Conservation (phyloP, 1,140 invertebrate species). For the Drosophila pseudoobscura region DNA sequence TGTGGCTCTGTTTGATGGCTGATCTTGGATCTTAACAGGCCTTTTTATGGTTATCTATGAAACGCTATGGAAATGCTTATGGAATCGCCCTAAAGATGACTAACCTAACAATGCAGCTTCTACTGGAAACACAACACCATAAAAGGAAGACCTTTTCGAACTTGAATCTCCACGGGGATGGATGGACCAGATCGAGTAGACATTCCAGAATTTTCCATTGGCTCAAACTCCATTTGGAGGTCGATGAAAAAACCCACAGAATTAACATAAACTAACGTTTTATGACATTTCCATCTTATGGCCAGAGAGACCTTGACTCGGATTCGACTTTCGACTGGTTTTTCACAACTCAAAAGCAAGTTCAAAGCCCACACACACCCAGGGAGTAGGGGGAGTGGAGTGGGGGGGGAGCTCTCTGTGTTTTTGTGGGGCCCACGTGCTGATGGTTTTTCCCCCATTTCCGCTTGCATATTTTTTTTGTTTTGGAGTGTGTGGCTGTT, state of each 20-base stretch:
- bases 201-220: slow-evolving; percentile 21
- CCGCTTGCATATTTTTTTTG: slow-evolving; percentile 50
- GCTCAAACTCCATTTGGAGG: too few relatives aligned
- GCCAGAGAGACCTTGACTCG: slow-evolving; percentile 55
- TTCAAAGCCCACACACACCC: slow-evolving; percentile 39
- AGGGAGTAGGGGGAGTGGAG: too few relatives aligned
- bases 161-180: slow-evolving; percentile 1
- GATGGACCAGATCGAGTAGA: slow-evolving; percentile 7
- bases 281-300: slow-evolving; percentile 21
- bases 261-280: slow-evolving; percentile 12
- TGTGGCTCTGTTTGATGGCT: too few relatives aligned
- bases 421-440: slow-evolving; percentile 32
- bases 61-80: too few relatives aligned
- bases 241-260: not conserved
- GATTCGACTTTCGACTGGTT: slow-evolving; percentile 50
- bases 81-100: too few relatives aligned
- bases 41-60: too few relatives aligned
- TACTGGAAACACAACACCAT: not conserved
- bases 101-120: too few relatives aligned
- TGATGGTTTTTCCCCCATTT: slow-evolving; percentile 47
- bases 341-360: slow-evolving; percentile 29
- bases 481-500: slow-evolving; percentile 4
- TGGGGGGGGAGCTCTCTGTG: too few relatives aligned
- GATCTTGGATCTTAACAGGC: too few relatives aligned
- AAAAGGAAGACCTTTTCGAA: slow-evolving; percentile 14